Evolutionary conservation across 2,888 invertebrate species (phyloP).

Genomic region (Tridacna gigas): DNA sequence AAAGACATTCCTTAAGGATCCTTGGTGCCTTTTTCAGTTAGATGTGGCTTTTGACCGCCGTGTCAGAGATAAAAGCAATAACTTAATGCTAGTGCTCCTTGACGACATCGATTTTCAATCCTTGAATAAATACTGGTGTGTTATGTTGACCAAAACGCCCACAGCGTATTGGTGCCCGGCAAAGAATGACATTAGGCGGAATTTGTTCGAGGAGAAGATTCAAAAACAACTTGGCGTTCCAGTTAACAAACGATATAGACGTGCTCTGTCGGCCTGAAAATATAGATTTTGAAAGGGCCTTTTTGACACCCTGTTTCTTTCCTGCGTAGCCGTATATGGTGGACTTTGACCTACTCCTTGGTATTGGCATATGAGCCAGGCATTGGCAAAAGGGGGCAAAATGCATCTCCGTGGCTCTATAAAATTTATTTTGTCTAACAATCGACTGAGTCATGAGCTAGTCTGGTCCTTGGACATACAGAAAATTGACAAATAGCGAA

Average conservation of each 20-base stretch:
- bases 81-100: constrained; percentile 28
- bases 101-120: constrained; percentile 41
- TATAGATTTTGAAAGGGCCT: too few relatives aligned
- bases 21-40: constrained; percentile 45
- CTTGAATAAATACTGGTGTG: constrained; percentile 52
- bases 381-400: too few relatives aligned
- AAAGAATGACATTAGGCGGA: constrained; percentile 31
- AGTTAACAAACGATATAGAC: background rate
- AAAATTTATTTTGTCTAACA: too few relatives aligned
- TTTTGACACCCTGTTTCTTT: too few relatives aligned
- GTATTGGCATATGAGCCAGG: too few relatives aligned
- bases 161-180: constrained; percentile 41
- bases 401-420: too few relatives aligned
- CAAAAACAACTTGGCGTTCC: constrained; percentile 2
- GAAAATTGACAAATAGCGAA: too few relatives aligned
- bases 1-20: constrained; percentile 34
- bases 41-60: constrained; percentile 35
- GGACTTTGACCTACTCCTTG: too few relatives aligned
- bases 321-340: too few relatives aligned
- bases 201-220: constrained; percentile 32
- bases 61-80: constrained; percentile 11
- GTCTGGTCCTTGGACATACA: too few relatives aligned
- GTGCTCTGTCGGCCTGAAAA: background rate
- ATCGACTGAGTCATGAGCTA: too few relatives aligned
- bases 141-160: constrained; percentile 41